These are phyloP conservation scores for Synanthedon tipuliformis DNA, from an alignment of 2,888 invertebrate genomes.

Conservation along the genomic window DNA sequence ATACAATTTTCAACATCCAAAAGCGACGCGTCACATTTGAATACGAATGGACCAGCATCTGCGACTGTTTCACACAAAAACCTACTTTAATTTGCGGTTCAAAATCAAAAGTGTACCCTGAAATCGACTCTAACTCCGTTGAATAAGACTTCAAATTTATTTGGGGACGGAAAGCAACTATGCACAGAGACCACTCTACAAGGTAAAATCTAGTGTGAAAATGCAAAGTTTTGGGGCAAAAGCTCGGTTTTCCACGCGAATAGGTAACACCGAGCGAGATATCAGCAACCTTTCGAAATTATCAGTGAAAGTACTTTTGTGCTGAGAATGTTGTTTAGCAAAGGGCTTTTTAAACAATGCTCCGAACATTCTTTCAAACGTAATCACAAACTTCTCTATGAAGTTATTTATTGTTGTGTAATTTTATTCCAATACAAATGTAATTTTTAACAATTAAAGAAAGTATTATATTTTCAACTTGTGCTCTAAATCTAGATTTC, in stretches of 20 bases:
- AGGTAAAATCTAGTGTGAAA: slow-evolving; percentile 7
- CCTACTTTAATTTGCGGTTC: background rate
- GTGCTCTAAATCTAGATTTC: too few relatives aligned
- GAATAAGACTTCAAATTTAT: background rate
- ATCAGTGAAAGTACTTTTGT: background rate
- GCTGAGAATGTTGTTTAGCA: background rate
- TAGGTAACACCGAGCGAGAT: background rate
- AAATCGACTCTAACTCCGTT: background rate
- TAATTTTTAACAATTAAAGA: too few relatives aligned
- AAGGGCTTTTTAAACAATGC: too few relatives aligned
- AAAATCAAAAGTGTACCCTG: background rate
- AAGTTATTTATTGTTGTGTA: too few relatives aligned
- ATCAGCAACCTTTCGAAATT: background rate
- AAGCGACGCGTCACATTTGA: slow-evolving; percentile 6
- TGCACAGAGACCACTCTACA: slow-evolving; percentile 3
- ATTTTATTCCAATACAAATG: too few relatives aligned
- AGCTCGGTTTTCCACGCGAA: slow-evolving; percentile 1
- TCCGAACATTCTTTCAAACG: too few relatives aligned
- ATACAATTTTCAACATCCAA: background rate
- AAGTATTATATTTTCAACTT: too few relatives aligned
- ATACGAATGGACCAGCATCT: slow-evolving; percentile 10
- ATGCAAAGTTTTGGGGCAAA: slow-evolving; percentile 4
- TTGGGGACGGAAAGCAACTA: background rate
- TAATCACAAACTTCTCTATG: too few relatives aligned
- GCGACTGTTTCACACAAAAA: slow-evolving; percentile 3